Evolutionary conservation across 2,797 vertebrate species (phyloP), one percentile per base, ranked within the genome.

Genomic region (Myripristis murdjan): DNA sequence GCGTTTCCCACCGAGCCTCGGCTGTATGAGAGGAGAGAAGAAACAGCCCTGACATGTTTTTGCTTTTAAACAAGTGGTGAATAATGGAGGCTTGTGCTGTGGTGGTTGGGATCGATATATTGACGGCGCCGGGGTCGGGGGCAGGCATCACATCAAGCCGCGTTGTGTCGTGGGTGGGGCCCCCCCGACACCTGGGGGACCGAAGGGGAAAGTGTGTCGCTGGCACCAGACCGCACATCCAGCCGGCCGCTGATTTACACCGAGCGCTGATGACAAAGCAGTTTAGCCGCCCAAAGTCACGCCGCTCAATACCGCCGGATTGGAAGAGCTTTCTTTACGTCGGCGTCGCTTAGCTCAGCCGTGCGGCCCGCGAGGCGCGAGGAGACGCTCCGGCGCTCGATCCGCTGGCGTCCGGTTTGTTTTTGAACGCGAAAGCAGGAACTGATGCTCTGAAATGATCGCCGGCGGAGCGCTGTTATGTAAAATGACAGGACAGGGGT

Each of bases 71-170:
- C 70, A 68, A 79, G 82, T 57, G 54, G 70, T 87, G 70, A 82
- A 84, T 86, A 79, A 87, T 87, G 82, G 75, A 75, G 64, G 84
- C 73, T 84, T 68, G 84, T 77, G 77, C 77, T 84, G 79, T 79
- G 76, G n/a, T 35, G 4, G 75, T 48, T 28, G 22, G 22, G 62
- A 44, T 91, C 87, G 16, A 90, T 90, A 16, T 76, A 88, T 89
- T 48, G 86, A 87, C 14, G 14, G 68, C 44, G 33, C 5, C 84
- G 81, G 82, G 84, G 84, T 86, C 75, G 4, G 66, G 58, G 76
- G 66, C 77, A 72, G 78, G 61, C 82, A 73, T 70, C 80, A 70
- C n/a, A n/a, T 83, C 78, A 73, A 58, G 53, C 75, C 3, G 63
- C 59, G 43, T 70, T 31, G 18, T 16, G 81, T 62, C 54, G 75